Evolutionary conservation across 2,113 vertebrate species (phyloP).

Genomic region (Isurus oxyrinchus): DNA sequence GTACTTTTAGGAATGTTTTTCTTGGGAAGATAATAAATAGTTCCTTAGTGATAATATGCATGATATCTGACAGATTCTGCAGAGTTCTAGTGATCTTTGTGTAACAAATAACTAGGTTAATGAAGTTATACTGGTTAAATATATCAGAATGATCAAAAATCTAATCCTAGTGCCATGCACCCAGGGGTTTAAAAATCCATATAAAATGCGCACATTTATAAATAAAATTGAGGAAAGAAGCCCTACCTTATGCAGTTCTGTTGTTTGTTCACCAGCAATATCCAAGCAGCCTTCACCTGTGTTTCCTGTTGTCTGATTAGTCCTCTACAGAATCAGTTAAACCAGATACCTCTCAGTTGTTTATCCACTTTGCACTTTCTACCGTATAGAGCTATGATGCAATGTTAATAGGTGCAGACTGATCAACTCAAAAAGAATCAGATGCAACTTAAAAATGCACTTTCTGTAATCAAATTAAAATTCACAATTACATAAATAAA

Average conservation of each 20-base stretch:
- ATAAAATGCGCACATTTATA: conserved; percentile 37
- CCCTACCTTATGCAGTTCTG: conserved; percentile 69
- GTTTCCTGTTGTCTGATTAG: conserved; percentile 42
- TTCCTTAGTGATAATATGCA: background rate
- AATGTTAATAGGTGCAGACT: background rate
- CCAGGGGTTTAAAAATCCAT: background rate
- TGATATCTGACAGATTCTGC: background rate
- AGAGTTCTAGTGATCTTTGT: background rate
- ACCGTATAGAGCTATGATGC: background rate
- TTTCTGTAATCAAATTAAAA: background rate
- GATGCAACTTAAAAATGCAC: background rate
- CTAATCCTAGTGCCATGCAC: background rate
- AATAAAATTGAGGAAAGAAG: background rate
- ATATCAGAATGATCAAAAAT: background rate
- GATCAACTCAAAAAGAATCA: background rate
- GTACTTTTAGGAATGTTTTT: background rate
- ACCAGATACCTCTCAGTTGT: background rate
- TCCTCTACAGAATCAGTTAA: conserved; percentile 55
- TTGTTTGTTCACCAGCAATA: conserved; percentile 47
- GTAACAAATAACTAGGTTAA: background rate
- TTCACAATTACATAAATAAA: background rate
- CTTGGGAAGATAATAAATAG: background rate
- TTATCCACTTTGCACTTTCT: background rate
- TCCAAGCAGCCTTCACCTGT: background rate
- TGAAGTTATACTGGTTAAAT: background rate